Percentiles rank a stretch among this genome's conserved stretches.
These are phyloP conservation scores for Calyptomena viridis DNA, from an alignment of 2,113 vertebrate genomes.

Conservation along the genomic window DNA sequence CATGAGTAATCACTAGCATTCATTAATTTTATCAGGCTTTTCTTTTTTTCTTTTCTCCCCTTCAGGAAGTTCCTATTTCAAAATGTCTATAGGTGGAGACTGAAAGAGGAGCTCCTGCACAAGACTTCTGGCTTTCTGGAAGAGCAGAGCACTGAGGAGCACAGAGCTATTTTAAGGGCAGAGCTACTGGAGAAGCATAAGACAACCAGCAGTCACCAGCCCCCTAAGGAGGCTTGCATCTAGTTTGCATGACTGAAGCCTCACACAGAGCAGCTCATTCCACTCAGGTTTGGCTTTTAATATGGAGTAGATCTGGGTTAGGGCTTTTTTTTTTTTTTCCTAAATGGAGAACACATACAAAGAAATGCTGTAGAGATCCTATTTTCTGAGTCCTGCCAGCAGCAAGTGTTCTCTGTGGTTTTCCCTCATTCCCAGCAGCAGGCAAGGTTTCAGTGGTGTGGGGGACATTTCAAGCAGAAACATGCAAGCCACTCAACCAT, in stretches of 20 bases:
- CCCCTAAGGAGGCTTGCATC: neutral
- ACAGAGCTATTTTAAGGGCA: neutral
- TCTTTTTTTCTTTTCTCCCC: neutral
- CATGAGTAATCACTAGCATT: neutral
- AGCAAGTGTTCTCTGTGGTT: neutral
- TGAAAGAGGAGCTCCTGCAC: neutral
- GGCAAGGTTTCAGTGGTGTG: neutral
- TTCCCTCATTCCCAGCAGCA: neutral
- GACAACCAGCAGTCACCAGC: neutral
- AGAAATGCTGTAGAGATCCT: neutral
- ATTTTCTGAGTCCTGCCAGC: neutral
- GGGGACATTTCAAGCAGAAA: neutral
- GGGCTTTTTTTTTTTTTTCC: neutral
- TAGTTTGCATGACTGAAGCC: neutral
- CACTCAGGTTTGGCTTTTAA: neutral
- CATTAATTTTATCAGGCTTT: neutral
- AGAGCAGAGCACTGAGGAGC: neutral
- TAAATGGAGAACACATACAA: neutral
- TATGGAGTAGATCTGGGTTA: neutral
- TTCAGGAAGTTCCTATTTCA: neutral
- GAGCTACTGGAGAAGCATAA: neutral
- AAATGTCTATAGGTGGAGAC: neutral
- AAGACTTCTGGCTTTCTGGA: neutral
- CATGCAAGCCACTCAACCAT: neutral
- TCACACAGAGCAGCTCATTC: neutral